Conservation (phyloP, 35 echinoderm and acorn worm species). For the Lytechinus variegatus region DNA sequence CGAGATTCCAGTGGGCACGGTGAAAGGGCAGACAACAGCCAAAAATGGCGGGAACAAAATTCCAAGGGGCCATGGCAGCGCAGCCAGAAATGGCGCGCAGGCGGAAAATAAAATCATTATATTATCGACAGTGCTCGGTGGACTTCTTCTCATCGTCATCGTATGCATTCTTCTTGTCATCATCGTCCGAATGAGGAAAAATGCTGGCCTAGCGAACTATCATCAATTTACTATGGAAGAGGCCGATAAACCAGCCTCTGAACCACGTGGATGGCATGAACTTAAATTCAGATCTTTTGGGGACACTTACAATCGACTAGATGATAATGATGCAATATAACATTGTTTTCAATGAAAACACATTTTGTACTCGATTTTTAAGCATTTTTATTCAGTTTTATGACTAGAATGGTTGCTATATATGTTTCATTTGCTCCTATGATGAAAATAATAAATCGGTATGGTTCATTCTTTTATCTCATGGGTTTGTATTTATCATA, state of each 20-base stretch:
- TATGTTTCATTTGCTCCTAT: too few relatives aligned
- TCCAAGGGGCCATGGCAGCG: background rate
- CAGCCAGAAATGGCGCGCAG: background rate
- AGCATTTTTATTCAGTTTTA: background rate
- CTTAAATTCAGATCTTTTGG: constrained; percentile 47
- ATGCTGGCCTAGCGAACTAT: background rate
- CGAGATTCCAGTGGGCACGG: background rate
- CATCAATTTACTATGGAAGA: constrained; percentile 43
- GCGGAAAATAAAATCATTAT: constrained; percentile 18
- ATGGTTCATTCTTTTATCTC: too few relatives aligned
- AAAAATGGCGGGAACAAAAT: constrained; percentile 7
- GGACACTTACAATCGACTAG: constrained; percentile 15
- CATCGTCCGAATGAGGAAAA: constrained; percentile 34
- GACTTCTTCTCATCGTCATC: constrained; percentile 36
- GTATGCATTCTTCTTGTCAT: constrained; percentile 24
- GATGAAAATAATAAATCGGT: too few relatives aligned
- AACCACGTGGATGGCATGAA: constrained; percentile 36
- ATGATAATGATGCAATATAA: constrained; percentile 27
- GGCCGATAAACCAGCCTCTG: constrained; percentile 9
- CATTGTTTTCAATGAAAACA: background rate
- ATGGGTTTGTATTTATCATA: too few relatives aligned
- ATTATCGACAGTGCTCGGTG: constrained; percentile 26
- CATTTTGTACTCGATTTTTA: background rate
- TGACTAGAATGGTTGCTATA: background rate
- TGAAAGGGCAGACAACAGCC: background rate